Percentiles rank a stretch among this genome's conserved stretches.
phyloP scores from a whole-genome alignment of 2,888 invertebrate species.

The Orchesellides sinensis region DNA sequence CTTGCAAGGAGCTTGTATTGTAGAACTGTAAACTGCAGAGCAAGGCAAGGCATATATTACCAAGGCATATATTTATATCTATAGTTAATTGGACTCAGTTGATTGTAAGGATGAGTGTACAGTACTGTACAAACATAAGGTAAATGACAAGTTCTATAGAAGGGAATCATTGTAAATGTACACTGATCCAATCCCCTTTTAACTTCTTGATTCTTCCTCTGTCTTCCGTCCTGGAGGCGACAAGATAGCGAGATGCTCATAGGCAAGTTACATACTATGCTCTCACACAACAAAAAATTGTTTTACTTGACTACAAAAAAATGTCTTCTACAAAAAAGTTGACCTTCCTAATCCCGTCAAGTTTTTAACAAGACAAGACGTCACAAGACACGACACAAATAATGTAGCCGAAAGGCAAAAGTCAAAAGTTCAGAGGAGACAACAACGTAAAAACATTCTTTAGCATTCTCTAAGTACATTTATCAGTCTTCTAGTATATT shows the following conservation, averaged over 20 bases:
- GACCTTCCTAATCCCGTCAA: conserved; percentile 47
- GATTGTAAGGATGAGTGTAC: background rate
- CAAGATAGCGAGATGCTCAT: conserved; percentile 19
- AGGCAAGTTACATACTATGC: conserved; percentile 6
- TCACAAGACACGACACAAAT: conserved; percentile 7
- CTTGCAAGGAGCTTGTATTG: background rate
- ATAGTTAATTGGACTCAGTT: background rate
- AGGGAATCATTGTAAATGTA: conserved; percentile 14
- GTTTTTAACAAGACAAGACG: conserved; percentile 24
- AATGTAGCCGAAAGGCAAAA: conserved; percentile 18
- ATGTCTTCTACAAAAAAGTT: conserved; percentile 16
- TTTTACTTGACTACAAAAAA: background rate
- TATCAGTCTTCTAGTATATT: too few relatives aligned
- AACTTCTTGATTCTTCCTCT: background rate
- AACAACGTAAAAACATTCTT: conserved; percentile 1
- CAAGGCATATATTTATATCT: background rate
- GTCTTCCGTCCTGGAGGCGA: conserved; percentile 34
- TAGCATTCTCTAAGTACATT: background rate
- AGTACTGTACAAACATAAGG: too few relatives aligned
- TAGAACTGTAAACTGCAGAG: background rate
- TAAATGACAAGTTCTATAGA: too few relatives aligned
- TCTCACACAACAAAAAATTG: background rate
- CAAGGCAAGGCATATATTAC: too few relatives aligned
- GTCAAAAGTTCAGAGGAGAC: background rate
- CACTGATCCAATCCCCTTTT: conserved; percentile 18